phyloP scores from a whole-genome alignment of 2,113 vertebrate genomes.

The Vidua macroura region DNA sequence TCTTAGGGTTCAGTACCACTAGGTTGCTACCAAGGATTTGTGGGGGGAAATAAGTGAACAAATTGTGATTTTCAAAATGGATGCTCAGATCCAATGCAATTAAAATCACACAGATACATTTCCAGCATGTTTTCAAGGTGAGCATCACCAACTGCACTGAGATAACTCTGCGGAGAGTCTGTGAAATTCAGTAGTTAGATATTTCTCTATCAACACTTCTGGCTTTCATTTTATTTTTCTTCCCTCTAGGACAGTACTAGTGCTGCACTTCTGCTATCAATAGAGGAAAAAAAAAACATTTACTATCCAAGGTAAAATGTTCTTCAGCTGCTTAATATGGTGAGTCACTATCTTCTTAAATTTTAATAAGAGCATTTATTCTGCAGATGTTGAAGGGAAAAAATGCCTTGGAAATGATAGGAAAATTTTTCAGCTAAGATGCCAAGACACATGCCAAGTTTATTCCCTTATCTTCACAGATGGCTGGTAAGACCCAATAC shows the following conservation, averaged over 20 bases:
- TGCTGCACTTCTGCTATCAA: neutral
- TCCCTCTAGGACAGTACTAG: neutral
- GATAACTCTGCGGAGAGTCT: neutral
- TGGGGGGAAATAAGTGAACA: neutral
- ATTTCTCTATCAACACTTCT: neutral
- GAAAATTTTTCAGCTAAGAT: conserved; percentile 28
- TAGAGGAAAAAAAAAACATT: neutral
- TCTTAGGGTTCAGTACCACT: neutral
- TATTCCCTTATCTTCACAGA: conserved; percentile 45
- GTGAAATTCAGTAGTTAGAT: neutral
- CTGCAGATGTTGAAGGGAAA: neutral
- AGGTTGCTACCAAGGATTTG: neutral
- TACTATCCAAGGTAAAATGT: neutral
- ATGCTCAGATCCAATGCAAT: neutral
- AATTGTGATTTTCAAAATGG: neutral
- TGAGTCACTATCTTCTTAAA: conserved; percentile 32
- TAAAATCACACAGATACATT: neutral
- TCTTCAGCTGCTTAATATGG: conserved; percentile 14
- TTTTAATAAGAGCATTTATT: conserved; percentile 29
- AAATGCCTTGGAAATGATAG: neutral
- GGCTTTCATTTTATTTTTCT: neutral
- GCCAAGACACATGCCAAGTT: neutral
- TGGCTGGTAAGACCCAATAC: conserved; percentile 9
- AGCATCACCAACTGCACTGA: neutral
- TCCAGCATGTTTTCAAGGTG: neutral